Base-by-base conservation (phyloP, 2,888 invertebrate species). In the Orthosia gracilis region DNA sequence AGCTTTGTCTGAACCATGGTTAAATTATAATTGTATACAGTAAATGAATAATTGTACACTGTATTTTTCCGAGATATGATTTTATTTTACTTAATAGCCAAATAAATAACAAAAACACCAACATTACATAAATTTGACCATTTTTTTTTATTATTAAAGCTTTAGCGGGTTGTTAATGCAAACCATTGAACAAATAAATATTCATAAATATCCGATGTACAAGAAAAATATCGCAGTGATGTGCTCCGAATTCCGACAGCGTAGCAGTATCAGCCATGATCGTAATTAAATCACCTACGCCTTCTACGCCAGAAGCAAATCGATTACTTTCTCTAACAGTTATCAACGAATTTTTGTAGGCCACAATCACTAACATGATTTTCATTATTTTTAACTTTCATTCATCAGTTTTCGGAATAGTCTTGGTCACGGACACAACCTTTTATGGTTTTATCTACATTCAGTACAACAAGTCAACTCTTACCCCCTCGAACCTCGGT, bases 301-400 rank as follows among this genome's bases (percentile, higher is more conserved):
- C 18, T 18, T 7, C 18, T 50, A 68, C 55, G 31, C 15, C 55
- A n/a, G 12, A 21, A 69, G 15, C n/a, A 67, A 69, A 23, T 57
- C 4, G 12, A 12, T 15, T 55, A 21, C 9, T 23, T 47, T 12
- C 31, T 50, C 2, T n/a, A 50, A 50, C 4, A 50, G 17, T 2
- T 9, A 50, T 50, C 18, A 50, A 18, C n/a, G 50, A 50, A 3
- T n/a, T 50, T 18, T 18, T 50, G 7, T 50, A 18, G 18, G 50
- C 7, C 2, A 18, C 17, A 18, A 50, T 18, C 11, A 52, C 9
- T 40, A 40, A 40, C 40, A 40, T 40, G 9, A 1, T 9, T 40
- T 40, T 40, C 7, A 52, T 52, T 11, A 52, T 52, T n/a, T n/a
- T n/a, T 52, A n/a, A 52, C 11, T 52, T n/a, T 11, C n/a, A 50